These are phyloP conservation scores for Apamea crenata DNA, from an alignment of 2,888 invertebrate genomes.

Conservation along the genomic window DNA sequence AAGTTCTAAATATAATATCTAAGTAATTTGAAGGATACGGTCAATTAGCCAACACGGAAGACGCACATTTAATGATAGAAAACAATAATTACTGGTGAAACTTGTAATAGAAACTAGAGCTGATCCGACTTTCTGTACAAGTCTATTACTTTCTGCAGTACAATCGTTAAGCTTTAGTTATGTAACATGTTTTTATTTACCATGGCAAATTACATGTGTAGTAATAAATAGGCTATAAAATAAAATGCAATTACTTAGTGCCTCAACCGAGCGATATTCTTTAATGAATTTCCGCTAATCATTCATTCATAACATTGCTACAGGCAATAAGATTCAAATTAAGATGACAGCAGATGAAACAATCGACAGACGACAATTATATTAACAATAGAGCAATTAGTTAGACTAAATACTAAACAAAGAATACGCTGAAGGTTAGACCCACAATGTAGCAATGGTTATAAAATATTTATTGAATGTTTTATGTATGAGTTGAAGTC, in stretches of 20 bases:
- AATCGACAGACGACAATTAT: slow-evolving; percentile 57
- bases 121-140: slow-evolving; percentile 74
- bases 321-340: slow-evolving; percentile 33
- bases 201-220: slow-evolving; percentile 54
- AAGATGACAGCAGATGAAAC: slow-evolving; percentile 52
- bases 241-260: slow-evolving; percentile 62
- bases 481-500: slow-evolving; percentile 73
- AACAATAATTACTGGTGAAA: slow-evolving; percentile 79
- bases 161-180: slow-evolving; percentile 58
- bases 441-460: slow-evolving; percentile 66
- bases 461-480: slow-evolving; percentile 67
- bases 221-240: slow-evolving; percentile 63
- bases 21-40: slow-evolving; percentile 83
- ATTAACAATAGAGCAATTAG: slow-evolving; percentile 82
- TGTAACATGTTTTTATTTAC: slow-evolving; percentile 59
- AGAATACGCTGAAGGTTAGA: slow-evolving; percentile 77
- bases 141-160: slow-evolving; percentile 69
- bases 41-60: slow-evolving; percentile 83
- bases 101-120: slow-evolving; percentile 76
- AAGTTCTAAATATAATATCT: too few species aligned
- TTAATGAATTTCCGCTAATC: slow-evolving; percentile 63
- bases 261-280: slow-evolving; percentile 44
- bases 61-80: slow-evolving; percentile 80
- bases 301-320: slow-evolving; percentile 41
- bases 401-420: slow-evolving; percentile 80